Percentiles rank a stretch among this genome's conserved stretches.
phyloP scores from a whole-genome alignment of 2,888 invertebrate species.

The Mimas tiliae region DNA sequence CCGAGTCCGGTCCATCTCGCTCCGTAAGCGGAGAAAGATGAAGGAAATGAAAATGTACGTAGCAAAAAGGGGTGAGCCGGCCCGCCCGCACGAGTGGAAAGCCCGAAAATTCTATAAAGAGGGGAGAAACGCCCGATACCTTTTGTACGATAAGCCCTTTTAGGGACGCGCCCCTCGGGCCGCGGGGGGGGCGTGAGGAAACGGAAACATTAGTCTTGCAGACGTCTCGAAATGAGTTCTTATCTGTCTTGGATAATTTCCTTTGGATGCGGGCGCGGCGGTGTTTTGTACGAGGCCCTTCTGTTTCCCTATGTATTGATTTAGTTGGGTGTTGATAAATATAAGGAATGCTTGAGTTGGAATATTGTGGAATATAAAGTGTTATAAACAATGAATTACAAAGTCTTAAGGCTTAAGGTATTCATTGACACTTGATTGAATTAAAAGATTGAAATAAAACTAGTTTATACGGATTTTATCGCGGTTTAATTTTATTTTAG shows the following conservation, averaged over 20 bases:
- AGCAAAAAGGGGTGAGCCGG: constrained; percentile 77
- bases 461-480: no score
- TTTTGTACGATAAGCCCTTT: constrained; percentile 81
- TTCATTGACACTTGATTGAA: no score
- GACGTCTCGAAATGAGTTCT: constrained; percentile 71
- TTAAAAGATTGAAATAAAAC: no score
- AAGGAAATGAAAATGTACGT: constrained; percentile 85
- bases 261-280: constrained; percentile 61
- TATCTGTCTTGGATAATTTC: constrained; percentile 77
- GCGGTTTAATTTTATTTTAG: no score
- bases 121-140: constrained; percentile 70
- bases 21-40: constrained; percentile 82
- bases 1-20: constrained; percentile 58
- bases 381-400: no score
- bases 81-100: constrained; percentile 53
- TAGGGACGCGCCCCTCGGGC: constrained; percentile 41
- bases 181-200: constrained; percentile 46
- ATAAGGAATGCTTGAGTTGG: background rate
- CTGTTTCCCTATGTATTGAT: background rate
- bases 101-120: constrained; percentile 83
- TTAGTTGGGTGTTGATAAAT: background rate
- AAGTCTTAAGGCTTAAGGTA: no score
- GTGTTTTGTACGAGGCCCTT: constrained; percentile 16
- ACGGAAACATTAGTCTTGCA: constrained; percentile 78
- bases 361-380: no score